Evolutionary conservation across 2,113 vertebrate genomes (phyloP).

Genomic region (Opisthocomus hoazin): DNA sequence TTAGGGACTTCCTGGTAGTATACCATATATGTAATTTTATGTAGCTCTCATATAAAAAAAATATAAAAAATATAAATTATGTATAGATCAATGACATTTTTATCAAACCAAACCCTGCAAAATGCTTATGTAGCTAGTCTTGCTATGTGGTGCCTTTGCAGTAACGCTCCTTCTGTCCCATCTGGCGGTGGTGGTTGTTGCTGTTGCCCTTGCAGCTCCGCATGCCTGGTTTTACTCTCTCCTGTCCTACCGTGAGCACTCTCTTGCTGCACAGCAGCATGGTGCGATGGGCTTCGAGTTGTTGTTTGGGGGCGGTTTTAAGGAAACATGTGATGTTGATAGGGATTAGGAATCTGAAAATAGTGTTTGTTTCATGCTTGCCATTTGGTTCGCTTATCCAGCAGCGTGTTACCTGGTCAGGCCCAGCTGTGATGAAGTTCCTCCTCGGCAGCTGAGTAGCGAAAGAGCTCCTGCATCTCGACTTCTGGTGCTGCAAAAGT

Average conservation of each 20-base stretch:
- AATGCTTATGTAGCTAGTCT: neutral
- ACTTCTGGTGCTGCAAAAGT: neutral
- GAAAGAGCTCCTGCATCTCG: neutral
- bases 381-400: neutral
- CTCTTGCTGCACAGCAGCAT: neutral
- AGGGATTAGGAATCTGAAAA: neutral
- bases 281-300: accelerated
- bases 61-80: neutral
- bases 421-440: neutral
- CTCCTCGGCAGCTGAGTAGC: neutral
- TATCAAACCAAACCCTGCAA: neutral
- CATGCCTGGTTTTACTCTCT: neutral
- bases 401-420: neutral
- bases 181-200: neutral
- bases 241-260: neutral
- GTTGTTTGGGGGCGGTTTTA: neutral
- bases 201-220: neutral
- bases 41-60: neutral
- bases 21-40: neutral
- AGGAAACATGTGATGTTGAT: neutral
- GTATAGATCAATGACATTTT: neutral
- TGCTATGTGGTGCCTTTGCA: neutral
- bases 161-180: neutral
- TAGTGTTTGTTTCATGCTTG: neutral
- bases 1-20: neutral